Evolutionary conservation across 2,797 vertebrate species (phyloP), one percentile per base, ranked within the genome.

Genomic region (Psittacula derbiana): DNA sequence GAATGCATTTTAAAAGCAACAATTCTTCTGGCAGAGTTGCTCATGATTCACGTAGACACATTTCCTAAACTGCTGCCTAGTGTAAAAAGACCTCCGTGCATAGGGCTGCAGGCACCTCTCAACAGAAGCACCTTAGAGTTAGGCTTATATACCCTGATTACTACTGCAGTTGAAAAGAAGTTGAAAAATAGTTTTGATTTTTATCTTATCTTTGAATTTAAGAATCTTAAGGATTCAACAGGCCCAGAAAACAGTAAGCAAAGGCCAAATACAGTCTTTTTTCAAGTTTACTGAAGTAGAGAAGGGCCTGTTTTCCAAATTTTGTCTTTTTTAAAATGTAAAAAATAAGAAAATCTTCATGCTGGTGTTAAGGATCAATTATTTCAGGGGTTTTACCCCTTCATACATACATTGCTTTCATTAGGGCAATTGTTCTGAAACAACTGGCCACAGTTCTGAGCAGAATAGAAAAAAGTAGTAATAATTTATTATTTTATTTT

Each of bases 171-270:
- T 85, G 50, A 96, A 86, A 92, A 73, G 69, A 69, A 95, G 66
- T 30, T 87, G 64, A 96, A 33, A 75, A 74, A 24, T 30, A 89
- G 49, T 30, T 96, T 93, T 69, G 71, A 60, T 72, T 84, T 97
- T 97, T 95, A 93, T 75, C 88, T 75, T 64, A 67, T 49, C 75
- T 92, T 96, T 61, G 79, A 85, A 86, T 92, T 95, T 64, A 83
- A 74, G n/a, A 80, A 41, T 47, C 24, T 31, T 30, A 47, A 57
- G 20, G 30, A 91, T 81, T 28, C 25, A 60, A 47, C 3, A 7
- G 21, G 25, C 17, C 58, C 38, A 65, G 73, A 80, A 88, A 86
- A 72, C 30, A 19, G 31, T 10, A 49, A 8, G 24, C 11, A 62
- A 47, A 55, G 25, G 36, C 6, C 19, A 75, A n/a, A 66, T 20